Conservation (phyloP, 2,113 vertebrate genomes). For the Rousettus leschenaultii region DNA sequence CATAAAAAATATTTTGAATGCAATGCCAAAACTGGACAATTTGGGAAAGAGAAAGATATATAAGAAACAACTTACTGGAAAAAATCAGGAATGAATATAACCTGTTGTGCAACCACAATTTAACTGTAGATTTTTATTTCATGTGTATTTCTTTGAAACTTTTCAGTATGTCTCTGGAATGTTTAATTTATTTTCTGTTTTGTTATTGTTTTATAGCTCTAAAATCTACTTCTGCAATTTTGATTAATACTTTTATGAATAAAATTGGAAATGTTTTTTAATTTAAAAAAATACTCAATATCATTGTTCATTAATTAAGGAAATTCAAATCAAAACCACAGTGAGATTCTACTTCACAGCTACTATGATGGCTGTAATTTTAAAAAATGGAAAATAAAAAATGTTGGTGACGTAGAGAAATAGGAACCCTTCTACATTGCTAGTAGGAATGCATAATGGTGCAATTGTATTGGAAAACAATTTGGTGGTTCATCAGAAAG, state of each 20-base stretch:
- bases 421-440: background rate
- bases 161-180: background rate
- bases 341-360: background rate
- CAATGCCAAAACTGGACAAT: background rate
- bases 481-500: background rate
- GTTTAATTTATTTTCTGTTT: background rate
- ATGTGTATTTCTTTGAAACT: background rate
- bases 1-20: background rate
- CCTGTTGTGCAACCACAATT: background rate
- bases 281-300: background rate
- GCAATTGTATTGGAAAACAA: background rate
- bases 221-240: background rate
- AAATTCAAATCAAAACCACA: background rate
- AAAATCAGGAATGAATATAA: background rate
- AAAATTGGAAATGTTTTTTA: background rate
- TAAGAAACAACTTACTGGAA: background rate
- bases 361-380: background rate
- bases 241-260: background rate
- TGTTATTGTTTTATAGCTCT: background rate
- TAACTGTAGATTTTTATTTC: background rate
- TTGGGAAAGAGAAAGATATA: background rate
- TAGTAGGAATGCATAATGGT: background rate
- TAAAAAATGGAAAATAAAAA: background rate
- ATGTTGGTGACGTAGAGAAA: background rate
- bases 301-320: background rate